phyloP scores from a whole-genome alignment of 2,888 invertebrate genomes.

The Athetis lepigone region DNA sequence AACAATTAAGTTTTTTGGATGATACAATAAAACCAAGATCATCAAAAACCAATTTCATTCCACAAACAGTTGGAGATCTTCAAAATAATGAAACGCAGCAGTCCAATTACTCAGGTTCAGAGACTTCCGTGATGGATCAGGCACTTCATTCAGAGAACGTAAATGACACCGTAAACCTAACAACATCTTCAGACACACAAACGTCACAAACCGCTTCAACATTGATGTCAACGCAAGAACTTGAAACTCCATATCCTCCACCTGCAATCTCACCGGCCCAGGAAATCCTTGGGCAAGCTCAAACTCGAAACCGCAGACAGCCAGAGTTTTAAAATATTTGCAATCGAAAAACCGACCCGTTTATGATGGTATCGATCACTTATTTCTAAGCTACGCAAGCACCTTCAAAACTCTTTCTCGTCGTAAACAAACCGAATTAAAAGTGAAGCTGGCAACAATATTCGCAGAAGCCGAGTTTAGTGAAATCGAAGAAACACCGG shows the following conservation, averaged over 20 bases:
- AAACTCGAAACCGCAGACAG: constrained; percentile 18
- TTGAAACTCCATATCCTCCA: constrained; percentile 21
- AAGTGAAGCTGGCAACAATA: constrained; percentile 12
- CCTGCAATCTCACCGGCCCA: constrained; percentile 19
- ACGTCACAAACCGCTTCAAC: constrained; percentile 17
- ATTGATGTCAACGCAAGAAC: constrained; percentile 20
- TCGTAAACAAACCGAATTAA: constrained; percentile 16
- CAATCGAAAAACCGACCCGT: constrained; percentile 21
- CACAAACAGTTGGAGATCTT: constrained; percentile 15
- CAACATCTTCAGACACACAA: constrained; percentile 21
- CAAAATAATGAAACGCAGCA: constrained; percentile 16
- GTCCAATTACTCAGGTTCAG: constrained; percentile 19
- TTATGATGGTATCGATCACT: constrained; percentile 11
- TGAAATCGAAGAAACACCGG: constrained; percentile 16
- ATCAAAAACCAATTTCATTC: constrained; percentile 17
- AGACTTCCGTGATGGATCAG: constrained; percentile 19
- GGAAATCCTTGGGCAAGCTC: constrained; percentile 17
- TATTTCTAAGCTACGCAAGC: constrained; percentile 19
- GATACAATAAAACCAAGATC: constrained; percentile 10
- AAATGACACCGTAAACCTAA: constrained; percentile 19
- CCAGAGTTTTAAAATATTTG: constrained; percentile 19
- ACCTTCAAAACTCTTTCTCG: constrained; percentile 5
- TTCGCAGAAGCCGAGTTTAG: constrained; percentile 16
- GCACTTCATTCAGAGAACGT: constrained; percentile 20
- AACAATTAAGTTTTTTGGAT: neutral